Evolutionary conservation across 2,113 vertebrate genomes (phyloP).

Genomic region (Psittacus erithacus): DNA sequence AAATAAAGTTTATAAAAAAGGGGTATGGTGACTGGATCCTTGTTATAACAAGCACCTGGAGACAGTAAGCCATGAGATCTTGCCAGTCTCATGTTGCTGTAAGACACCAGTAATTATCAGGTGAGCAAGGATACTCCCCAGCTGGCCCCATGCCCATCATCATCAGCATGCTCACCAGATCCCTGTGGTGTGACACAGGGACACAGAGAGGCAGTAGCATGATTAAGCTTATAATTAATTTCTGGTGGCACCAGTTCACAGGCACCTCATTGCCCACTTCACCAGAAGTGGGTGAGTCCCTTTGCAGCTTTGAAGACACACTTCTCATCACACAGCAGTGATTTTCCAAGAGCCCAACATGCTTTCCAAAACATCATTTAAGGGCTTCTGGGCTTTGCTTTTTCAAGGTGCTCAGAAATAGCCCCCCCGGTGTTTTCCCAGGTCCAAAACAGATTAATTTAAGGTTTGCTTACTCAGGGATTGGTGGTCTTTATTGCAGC

Average conservation of each 20-base stretch:
- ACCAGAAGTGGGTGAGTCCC: neutral
- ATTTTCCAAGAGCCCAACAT: rapidly evolving
- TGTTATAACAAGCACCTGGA: neutral
- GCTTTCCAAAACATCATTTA: neutral
- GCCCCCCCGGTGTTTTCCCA: neutral
- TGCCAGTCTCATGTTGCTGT: neutral
- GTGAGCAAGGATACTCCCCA: neutral
- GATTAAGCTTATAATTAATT: neutral
- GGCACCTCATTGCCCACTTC: neutral
- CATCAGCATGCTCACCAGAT: neutral
- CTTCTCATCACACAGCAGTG: neutral
- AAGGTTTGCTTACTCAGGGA: rapidly evolving
- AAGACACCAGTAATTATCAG: neutral
- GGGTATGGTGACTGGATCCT: neutral
- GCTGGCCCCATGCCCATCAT: neutral
- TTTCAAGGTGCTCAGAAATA: neutral
- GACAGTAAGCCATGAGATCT: neutral
- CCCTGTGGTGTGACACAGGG: rapidly evolving
- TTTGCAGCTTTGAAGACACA: neutral
- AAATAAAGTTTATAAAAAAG: neutral
- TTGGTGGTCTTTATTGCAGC: neutral
- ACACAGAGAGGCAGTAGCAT: neutral
- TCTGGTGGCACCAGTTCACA: rapidly evolving
- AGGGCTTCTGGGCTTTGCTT: neutral
- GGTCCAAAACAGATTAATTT: neutral